Conservation (phyloP, 2,888 invertebrate genomes). For the Trypoxylon attenuatum region DNA sequence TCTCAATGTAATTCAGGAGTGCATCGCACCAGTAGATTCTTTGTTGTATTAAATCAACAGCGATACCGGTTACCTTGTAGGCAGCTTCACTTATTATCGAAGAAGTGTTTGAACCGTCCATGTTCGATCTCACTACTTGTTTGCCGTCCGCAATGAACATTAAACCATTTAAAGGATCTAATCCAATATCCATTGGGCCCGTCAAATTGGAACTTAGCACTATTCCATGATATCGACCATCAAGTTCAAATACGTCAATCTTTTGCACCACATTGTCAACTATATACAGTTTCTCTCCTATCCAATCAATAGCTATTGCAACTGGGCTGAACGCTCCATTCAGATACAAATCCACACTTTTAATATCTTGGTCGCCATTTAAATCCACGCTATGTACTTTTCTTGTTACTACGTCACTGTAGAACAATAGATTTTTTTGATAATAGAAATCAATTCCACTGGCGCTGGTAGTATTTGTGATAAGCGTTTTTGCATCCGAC, state of each 20-base stretch:
- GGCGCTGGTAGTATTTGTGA: constrained; percentile 89
- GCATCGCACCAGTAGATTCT: constrained; percentile 98
- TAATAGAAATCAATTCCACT: constrained; percentile 92
- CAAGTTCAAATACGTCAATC: constrained; percentile 94
- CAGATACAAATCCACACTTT: constrained; percentile 82
- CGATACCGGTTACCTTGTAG: constrained; percentile 93
- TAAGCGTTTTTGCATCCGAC: constrained; percentile 79
- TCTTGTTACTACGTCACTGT: constrained; percentile 92
- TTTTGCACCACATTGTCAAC: constrained; percentile 95
- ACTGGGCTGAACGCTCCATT: constrained; percentile 93
- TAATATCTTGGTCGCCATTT: constrained; percentile 51
- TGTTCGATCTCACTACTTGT: constrained; percentile 90
- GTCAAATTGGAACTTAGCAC: constrained; percentile 94
- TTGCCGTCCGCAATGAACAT: constrained; percentile 92
- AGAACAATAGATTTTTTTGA: constrained; percentile 85
- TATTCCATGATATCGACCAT: constrained; percentile 91
- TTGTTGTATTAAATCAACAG: constrained; percentile 92
- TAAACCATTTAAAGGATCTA: constrained; percentile 93
- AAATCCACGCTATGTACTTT: constrained; percentile 80
- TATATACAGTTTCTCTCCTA: constrained; percentile 96
- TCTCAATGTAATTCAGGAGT: constrained; percentile 95
- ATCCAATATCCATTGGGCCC: constrained; percentile 91
- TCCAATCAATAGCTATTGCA: constrained; percentile 96
- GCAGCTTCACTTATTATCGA: constrained; percentile 94
- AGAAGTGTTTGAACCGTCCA: constrained; percentile 92